These are phyloP conservation scores for Peromyscus maniculatus DNA, from an alignment of 2,113 vertebrate species.

Conservation along the genomic window DNA sequence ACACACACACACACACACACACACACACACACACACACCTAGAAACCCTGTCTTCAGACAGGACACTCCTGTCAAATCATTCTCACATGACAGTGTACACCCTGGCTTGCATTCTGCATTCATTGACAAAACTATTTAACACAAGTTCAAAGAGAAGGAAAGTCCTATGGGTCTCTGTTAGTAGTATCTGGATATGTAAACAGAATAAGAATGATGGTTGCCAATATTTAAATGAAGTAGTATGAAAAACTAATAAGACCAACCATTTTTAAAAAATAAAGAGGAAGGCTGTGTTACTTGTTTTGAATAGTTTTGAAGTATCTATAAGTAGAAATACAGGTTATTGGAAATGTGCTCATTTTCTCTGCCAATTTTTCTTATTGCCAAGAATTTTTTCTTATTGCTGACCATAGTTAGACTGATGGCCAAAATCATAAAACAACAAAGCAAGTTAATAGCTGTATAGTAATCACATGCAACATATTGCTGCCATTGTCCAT, in stretches of 20 bases:
- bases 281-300: not conserved
- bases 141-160: not conserved
- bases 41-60: slow-evolving; percentile 14
- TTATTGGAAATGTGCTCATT: not conserved
- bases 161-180: slow-evolving; percentile 17
- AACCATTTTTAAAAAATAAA: not conserved
- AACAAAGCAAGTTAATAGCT: slow-evolving; percentile 56
- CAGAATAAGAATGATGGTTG: slow-evolving; percentile 27
- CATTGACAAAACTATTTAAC: slow-evolving; percentile 40
- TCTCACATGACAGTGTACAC: not conserved
- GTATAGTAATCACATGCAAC: not conserved
- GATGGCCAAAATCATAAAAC: slow-evolving; percentile 56
- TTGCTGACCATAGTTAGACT: not conserved
- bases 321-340: slow-evolving; percentile 1
- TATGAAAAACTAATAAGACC: not conserved
- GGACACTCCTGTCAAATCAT: not conserved
- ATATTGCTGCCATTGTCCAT: not conserved
- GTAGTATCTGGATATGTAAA: not conserved
- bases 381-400: not conserved
- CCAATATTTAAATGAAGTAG: not conserved
- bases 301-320: not conserved
- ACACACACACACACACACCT: not conserved
- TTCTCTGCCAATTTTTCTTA: slow-evolving; percentile 56
- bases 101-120: slow-evolving; percentile 6
- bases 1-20: slow-evolving; percentile 5